phyloP scores from a whole-genome alignment of 2,797 vertebrate genomes.

The Caiman crocodilus region DNA sequence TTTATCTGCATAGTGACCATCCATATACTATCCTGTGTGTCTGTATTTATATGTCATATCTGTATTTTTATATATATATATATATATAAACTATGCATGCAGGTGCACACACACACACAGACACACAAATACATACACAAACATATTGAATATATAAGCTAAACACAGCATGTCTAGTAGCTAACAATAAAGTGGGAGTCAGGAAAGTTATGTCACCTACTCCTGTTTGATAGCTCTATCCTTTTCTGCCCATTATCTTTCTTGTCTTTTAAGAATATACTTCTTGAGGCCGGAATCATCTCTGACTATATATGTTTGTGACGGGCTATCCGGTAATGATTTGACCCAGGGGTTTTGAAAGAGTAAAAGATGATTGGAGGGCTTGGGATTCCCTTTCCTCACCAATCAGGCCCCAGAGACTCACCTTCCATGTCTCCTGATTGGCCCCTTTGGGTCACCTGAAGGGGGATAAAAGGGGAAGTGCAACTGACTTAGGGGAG shows the following conservation, averaged over 20 bases:
- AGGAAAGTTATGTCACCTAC: too few species aligned
- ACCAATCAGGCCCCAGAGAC: too few species aligned
- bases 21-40: fast-evolving
- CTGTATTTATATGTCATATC: not conserved
- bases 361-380: too few species aligned
- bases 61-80: not conserved
- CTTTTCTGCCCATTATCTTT: not conserved
- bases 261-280: not conserved
- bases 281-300: not conserved
- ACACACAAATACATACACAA: not conserved
- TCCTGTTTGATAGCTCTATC: not conserved
- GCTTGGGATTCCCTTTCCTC: too few species aligned
- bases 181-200: too few species aligned
- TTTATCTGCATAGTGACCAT: not conserved
- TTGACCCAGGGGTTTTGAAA: too few species aligned
- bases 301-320: not conserved
- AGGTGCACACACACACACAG: not conserved
- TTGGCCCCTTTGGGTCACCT: too few species aligned
- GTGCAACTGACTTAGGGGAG: too few species aligned
- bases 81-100: not conserved
- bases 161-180: too few species aligned
- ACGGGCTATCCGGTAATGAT: too few species aligned
- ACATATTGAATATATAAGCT: not conserved
- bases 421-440: too few species aligned
- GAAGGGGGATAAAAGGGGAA: too few species aligned